phyloP scores from a whole-genome alignment of 2,113 vertebrate genomes.

The Prionailurus viverrinus region DNA sequence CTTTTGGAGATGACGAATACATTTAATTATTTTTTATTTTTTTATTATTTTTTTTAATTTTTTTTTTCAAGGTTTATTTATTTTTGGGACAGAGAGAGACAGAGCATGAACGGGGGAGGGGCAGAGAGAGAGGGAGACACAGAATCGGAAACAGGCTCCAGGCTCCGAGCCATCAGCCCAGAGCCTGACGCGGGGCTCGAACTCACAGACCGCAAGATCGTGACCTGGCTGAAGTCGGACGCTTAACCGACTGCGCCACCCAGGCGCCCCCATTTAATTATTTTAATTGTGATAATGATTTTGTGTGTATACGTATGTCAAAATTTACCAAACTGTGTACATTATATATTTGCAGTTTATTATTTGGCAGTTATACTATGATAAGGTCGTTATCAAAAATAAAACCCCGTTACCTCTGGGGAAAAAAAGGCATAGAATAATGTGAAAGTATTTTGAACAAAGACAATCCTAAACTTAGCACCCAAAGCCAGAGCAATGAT shows the following conservation, averaged over 20 bases:
- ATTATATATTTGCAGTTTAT: background rate
- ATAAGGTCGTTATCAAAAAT: background rate
- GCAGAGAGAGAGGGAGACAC: too few species aligned
- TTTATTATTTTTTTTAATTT: too few species aligned
- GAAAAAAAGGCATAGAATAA: background rate
- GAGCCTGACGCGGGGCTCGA: too few species aligned
- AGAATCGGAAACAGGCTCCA: too few species aligned
- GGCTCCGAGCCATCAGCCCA: too few species aligned
- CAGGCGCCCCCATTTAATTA: background rate
- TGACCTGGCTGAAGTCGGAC: too few species aligned
- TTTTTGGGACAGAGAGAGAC: too few species aligned
- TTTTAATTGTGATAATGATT: background rate
- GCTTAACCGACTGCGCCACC: too few species aligned
- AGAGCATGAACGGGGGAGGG: too few species aligned
- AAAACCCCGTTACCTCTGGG: background rate
- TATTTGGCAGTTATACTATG: background rate
- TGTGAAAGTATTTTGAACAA: background rate
- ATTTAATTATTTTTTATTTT: conserved; percentile 5
- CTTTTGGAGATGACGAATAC: background rate
- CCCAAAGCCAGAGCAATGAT: background rate
- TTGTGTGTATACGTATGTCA: background rate
- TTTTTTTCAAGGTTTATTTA: too few species aligned
- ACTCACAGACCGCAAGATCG: too few species aligned
- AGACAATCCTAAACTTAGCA: background rate
- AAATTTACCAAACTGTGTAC: background rate